Base-by-base conservation (phyloP, 1,140 invertebrate species). In the Paramacrobiotus metropolitanus region DNA sequence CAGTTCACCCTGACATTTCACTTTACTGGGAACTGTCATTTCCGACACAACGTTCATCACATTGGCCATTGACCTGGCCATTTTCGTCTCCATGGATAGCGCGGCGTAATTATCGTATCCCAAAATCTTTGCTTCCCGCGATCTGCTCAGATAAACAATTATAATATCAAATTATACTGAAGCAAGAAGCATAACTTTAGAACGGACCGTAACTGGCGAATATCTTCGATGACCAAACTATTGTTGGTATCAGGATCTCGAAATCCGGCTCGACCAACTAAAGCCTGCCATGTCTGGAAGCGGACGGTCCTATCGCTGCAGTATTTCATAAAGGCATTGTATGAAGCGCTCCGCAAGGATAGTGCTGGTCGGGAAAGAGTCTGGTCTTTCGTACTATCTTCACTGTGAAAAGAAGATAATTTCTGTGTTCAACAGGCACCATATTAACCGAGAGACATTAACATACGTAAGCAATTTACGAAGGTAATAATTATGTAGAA, bases 41-140 rank as follows among this genome's bases (percentile, higher is more conserved):
- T 79, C 75, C 1, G 55, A 76, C 64, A 72, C 80, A 59, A 83
- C 75, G n/a, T 93, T 74, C 64, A 84, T 74, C 1, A 92, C 80
- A 72, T 83, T 85, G 29, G 85, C 79, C n/a, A 89, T 72, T 65
- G 71, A 83, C 31, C 82, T 83, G 1, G 87, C 87, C 86, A 94
- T 92, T 78, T 92, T 93, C 0, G 86, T 91, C 75, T 86, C 81
- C 86, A 94, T 88, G 30, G 84, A 87, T 80, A 93, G 81, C 30
- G 90, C 80, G 0, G 79, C 82, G 73, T 78, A 92, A 62, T 77
- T 81, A 59, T 82, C 75, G 71, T 81, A 94, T 0, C 88, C 88
- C 55, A 93, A 73, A 24, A 83, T 64, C 67, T 81, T 75, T 0
- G 88, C 87, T 68, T 85, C 79, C 55, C 83, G 78, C 29, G 70